phyloP scores from a whole-genome alignment of 2,888 invertebrate species.

The Invenusta paracnida region DNA sequence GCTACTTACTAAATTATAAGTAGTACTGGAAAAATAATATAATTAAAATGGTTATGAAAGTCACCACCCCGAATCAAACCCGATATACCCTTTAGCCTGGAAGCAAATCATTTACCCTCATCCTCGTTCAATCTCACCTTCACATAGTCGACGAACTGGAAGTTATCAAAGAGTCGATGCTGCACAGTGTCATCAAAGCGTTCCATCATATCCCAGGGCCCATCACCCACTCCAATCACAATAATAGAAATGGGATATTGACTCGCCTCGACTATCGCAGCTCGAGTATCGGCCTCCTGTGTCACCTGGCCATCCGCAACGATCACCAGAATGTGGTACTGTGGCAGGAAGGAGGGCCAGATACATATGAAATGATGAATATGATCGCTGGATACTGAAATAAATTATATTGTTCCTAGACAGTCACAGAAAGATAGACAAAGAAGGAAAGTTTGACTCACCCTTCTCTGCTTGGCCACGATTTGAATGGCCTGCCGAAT shows the following conservation, averaged over 20 bases:
- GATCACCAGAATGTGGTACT: constrained; percentile 64
- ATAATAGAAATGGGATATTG: constrained; percentile 63
- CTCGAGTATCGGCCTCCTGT: constrained; percentile 60
- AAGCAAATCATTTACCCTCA: not conserved
- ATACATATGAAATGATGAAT: too few species aligned
- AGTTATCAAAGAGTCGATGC: constrained; percentile 63
- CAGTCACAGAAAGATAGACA: too few species aligned
- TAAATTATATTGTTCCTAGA: too few species aligned
- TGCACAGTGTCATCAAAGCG: constrained; percentile 63
- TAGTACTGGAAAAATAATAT: too few species aligned
- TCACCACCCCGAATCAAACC: too few species aligned
- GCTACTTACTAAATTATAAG: too few species aligned
- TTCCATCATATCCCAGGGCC: constrained; percentile 63
- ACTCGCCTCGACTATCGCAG: constrained; percentile 63
- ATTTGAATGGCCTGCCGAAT: constrained; percentile 62
- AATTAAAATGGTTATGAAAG: too few species aligned
- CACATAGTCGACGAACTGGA: constrained; percentile 64
- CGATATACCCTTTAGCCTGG: too few species aligned
- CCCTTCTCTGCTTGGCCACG: too few species aligned
- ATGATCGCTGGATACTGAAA: too few species aligned
- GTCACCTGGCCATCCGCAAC: constrained; percentile 64
- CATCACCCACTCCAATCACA: constrained; percentile 64
- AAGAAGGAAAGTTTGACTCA: too few species aligned
- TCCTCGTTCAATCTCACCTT: constrained; percentile 49
- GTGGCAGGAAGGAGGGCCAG: constrained; percentile 44